Evolutionary conservation across 1,140 invertebrate species (phyloP), one percentile per base, ranked within the genome.

Genomic region (Drosophila insularis): DNA sequence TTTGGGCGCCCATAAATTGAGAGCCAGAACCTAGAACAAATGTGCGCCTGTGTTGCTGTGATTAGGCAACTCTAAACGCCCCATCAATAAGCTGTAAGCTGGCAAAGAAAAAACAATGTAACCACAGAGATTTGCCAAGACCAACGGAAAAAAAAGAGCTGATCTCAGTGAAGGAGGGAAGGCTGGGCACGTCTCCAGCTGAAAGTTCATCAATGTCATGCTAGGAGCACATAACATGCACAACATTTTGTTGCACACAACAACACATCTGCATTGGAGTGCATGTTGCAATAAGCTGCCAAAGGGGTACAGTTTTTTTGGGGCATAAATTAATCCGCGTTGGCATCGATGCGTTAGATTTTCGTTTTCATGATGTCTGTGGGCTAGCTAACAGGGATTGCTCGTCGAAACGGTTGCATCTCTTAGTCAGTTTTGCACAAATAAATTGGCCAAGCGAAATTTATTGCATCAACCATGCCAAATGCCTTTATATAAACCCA

Each of bases 201-300:
- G 32, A 74, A 89, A 89, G 84, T 89, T 89, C 84, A 89, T 89
- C 84, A 89, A 84, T 80, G 84, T 89, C 84, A 84, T 74, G 77
- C 80, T 72, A 61, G 32, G 40, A 70, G 60, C 69, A 1, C 27
- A 27, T 27, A 27, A 27, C 53, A 63, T 69, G 55, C 35, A 60
- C 56, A 55, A 68, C 60, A 89, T 89, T 89, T 89, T 89, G 84
- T 84, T 89, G 74, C 35, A 37, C 35, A 13, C 35, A 37, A 11
- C 10, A 1, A 37, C 11, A 11, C 62, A 43, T 46, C 46, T 66
- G 71, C 74, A 74, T 39, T 31, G 68, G 79, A 72, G 77, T 68
- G 74, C 65, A 74, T 68, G 68, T 67, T 79, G 75, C 82, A 79
- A 72, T 80, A 86, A 72, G 81, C 82, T 68, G 76, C 55, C 80